Conservation (phyloP, 1,140 invertebrate genomes). For the Colletes gigas region DNA sequence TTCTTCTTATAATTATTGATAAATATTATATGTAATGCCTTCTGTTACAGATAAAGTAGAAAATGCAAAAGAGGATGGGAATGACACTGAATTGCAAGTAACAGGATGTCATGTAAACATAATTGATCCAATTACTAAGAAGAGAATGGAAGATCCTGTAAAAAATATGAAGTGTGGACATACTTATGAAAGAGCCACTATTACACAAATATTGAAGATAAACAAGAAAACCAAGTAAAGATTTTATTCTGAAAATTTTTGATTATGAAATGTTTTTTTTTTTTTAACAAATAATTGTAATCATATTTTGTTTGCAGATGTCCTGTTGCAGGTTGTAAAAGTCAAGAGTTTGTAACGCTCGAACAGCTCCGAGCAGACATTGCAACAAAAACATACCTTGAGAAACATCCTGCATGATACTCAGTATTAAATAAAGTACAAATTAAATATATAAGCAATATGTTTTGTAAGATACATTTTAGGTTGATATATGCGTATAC, state of each 20-base stretch:
- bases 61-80: neutral
- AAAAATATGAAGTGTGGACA: conserved; percentile 82
- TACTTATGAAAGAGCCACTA: conserved; percentile 80
- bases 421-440: neutral
- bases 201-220: conserved; percentile 75
- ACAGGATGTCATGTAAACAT: conserved; percentile 65
- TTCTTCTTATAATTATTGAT: neutral
- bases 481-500: neutral
- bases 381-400: conserved; percentile 64
- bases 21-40: neutral
- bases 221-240: conserved; percentile 76
- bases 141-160: conserved; percentile 80
- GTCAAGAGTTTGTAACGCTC: conserved; percentile 61
- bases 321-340: conserved; percentile 74
- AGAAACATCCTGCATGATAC: conserved; percentile 51
- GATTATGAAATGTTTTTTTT: neutral
- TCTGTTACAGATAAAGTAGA: neutral
- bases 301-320: conserved; percentile 67
- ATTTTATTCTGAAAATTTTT: conserved; percentile 3
- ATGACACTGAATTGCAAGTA: conserved; percentile 69
- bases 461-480: neutral
- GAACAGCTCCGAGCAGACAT: conserved; percentile 65
- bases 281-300: conserved; percentile 1
- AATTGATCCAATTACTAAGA: conserved; percentile 83
- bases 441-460: neutral